phyloP scores from a whole-genome alignment of 2,888 invertebrate genomes.

The Acronicta leporina region DNA sequence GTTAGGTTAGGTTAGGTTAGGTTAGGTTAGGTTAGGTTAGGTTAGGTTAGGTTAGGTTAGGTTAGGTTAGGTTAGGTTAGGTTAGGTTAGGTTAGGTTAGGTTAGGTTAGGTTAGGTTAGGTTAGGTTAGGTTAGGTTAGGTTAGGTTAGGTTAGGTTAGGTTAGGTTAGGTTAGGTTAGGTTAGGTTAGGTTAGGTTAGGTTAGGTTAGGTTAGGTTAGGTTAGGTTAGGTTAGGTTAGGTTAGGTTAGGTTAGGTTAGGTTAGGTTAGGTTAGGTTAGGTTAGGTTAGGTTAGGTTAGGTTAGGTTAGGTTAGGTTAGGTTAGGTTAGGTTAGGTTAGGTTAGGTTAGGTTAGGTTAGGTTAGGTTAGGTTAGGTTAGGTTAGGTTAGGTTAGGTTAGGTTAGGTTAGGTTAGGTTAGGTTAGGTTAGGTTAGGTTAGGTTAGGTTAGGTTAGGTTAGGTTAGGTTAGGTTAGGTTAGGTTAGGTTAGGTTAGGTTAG shows the following conservation, averaged over 20 bases:
- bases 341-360: slow-evolving; percentile 30
- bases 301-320: slow-evolving; percentile 19
- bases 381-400: slow-evolving; percentile 29
- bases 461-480: slow-evolving; percentile 32
- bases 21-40: slow-evolving; percentile 21
- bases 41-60: slow-evolving; percentile 12
- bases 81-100: slow-evolving; percentile 11
- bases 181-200: slow-evolving; percentile 18
- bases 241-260: slow-evolving; percentile 20
- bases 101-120: slow-evolving; percentile 13
- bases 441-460: slow-evolving; percentile 17
- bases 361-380: slow-evolving; percentile 30
- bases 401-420: slow-evolving; percentile 26
- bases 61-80: slow-evolving; percentile 11
- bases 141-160: slow-evolving; percentile 15
- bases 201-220: slow-evolving; percentile 17
- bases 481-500: slow-evolving; percentile 25
- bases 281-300: slow-evolving; percentile 21
- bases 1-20: slow-evolving; percentile 21
- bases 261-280: slow-evolving; percentile 17
- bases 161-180: slow-evolving; percentile 15
- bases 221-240: slow-evolving; percentile 23
- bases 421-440: slow-evolving; percentile 27
- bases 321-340: slow-evolving; percentile 23
- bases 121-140: slow-evolving; percentile 10